phyloP scores from a whole-genome alignment of 2,888 invertebrate genomes.

The Ophioninae sp. region DNA sequence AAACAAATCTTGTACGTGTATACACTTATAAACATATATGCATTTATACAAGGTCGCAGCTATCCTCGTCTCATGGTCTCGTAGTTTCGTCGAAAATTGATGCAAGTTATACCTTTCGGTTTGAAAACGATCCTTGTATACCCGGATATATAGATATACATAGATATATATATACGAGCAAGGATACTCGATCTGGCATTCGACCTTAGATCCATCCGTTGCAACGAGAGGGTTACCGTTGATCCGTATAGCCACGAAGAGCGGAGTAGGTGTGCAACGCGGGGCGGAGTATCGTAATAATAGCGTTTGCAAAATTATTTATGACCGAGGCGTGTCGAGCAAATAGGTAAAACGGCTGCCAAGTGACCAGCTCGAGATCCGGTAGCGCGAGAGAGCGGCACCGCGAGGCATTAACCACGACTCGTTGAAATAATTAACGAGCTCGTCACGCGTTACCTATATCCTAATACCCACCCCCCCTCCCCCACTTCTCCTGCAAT shows the following conservation, averaged over 20 bases:
- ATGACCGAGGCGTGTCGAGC: slow-evolving; percentile 77
- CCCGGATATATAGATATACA: slow-evolving; percentile 3
- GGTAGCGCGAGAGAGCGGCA: slow-evolving; percentile 67
- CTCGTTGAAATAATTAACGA: slow-evolving; percentile 80
- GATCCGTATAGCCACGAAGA: slow-evolving; percentile 38
- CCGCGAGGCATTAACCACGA: slow-evolving; percentile 76
- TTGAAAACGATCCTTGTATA: background rate
- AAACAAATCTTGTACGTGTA: no score
- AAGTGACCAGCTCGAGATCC: slow-evolving; percentile 76
- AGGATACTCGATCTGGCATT: background rate
- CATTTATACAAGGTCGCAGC: no score
- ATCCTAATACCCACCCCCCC: slow-evolving; percentile 8
- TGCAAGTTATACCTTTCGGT: background rate
- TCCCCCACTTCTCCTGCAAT: no score
- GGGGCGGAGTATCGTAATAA: slow-evolving; percentile 74
- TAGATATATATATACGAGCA: slow-evolving; percentile 59
- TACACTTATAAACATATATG: no score
- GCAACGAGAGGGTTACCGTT: slow-evolving; percentile 33
- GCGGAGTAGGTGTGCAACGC: slow-evolving; percentile 72
- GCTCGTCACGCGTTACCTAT: slow-evolving; percentile 71
- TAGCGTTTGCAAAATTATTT: slow-evolving; percentile 79
- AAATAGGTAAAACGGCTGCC: slow-evolving; percentile 79
- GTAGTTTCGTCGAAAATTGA: no score
- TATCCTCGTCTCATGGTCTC: no score
- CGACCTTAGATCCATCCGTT: slow-evolving; percentile 8